Base-by-base conservation (phyloP, 1,140 invertebrate species). In the Pollicipes pollicipes region DNA sequence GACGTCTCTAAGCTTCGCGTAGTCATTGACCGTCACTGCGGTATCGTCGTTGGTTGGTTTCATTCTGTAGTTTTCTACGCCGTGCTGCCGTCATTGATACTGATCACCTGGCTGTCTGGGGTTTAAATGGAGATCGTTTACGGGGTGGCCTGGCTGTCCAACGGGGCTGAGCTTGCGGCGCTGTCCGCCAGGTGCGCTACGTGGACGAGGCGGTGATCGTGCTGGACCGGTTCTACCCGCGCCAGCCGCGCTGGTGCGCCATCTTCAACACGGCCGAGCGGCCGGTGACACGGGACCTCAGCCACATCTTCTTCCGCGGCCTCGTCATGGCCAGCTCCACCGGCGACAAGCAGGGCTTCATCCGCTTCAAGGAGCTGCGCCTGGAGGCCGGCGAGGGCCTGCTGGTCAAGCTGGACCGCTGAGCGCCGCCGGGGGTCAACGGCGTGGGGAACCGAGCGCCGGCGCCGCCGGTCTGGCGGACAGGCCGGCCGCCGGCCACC, bases 151-250 rank as follows among this genome's bases (percentile, higher is more conserved):
- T 30, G 6, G 45, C 29, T 66, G 66, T 69, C 21, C 16, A 31
- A 0, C 3, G 3, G 26, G 28, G 16, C 24, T 17, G n/a, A 30
- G n/a, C 31, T 26, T 73, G 31, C 21, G 17, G n/a, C n/a, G n/a
- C n/a, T n/a, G n/a, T n/a, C 10, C 66, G 37, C 8, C 72, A 74
- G 73, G 70, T 74, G 24, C 66, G 73, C 8, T 66, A 85, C 75
- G 82, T 83, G 26, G 79, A 83, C 28, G 81, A 84, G 58, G 84
- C 88, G 75, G 80, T 90, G 29, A 76, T 90, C 17, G 83, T 89
- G 0, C 81, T 90, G 66, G 88, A 90, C 74, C 82, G 89, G 58
- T 88, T 84, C 82, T 90, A 88, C 78, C 88, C 89, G 8, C 82
- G 89, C 27, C 82, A 88, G 70, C 87, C 88, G 76, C 85, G 87